Evolutionary conservation across 2,113 vertebrate species (phyloP).

Genomic region (Elephas maximus): DNA sequence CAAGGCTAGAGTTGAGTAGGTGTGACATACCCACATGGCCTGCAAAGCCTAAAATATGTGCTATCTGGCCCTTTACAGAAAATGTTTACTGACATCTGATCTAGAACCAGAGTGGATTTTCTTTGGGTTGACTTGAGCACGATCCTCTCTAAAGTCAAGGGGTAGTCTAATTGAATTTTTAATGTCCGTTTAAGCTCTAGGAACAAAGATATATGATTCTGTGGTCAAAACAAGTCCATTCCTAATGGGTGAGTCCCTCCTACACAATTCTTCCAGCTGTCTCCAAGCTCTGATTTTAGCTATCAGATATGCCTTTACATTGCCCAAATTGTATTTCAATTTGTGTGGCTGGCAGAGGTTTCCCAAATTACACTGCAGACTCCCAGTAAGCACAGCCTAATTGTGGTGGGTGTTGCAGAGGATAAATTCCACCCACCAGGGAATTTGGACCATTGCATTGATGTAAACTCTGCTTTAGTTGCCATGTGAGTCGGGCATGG

Average conservation of each 20-base stretch:
- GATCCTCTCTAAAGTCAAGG: background rate
- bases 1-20: background rate
- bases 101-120: background rate
- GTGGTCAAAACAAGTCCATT: background rate
- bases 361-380: background rate
- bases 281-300: conserved; percentile 10
- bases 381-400: background rate
- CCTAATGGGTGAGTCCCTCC: background rate
- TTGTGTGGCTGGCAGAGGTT: background rate
- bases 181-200: background rate
- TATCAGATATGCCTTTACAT: background rate
- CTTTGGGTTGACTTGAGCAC: background rate
- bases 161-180: background rate
- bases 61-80: background rate
- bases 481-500: background rate
- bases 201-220: background rate
- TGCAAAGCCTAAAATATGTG: background rate
- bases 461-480: background rate
- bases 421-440: background rate
- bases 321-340: background rate
- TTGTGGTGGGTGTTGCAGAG: too few species aligned
- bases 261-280: background rate
- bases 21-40: background rate
- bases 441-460: background rate
- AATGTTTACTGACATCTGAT: background rate